Evolutionary conservation across 1,140 invertebrate genomes (phyloP).

Genomic region (Pteromalus puparum): DNA sequence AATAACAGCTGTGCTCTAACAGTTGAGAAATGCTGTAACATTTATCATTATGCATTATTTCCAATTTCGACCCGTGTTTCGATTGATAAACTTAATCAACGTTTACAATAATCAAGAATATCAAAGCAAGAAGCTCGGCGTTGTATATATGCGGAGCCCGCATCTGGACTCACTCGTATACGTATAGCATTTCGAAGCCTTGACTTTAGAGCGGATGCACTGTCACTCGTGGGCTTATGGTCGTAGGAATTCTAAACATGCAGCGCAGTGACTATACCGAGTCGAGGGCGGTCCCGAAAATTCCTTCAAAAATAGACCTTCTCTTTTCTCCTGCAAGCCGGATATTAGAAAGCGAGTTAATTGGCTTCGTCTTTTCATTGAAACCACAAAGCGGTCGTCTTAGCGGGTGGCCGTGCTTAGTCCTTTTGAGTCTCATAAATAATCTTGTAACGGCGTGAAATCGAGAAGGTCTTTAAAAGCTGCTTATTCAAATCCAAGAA

Average conservation of each 20-base stretch:
- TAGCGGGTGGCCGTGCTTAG: conserved; percentile 33
- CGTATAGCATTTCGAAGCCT: not conserved
- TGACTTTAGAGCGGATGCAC: not conserved
- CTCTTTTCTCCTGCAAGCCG: conserved; percentile 50
- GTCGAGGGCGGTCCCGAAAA: conserved; percentile 47
- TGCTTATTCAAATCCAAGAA: conserved; percentile 13
- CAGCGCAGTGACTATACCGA: not conserved
- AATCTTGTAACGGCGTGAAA: conserved; percentile 12
- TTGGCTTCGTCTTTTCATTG: conserved; percentile 54
- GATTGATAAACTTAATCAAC: no score
- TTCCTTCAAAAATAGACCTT: conserved; percentile 52
- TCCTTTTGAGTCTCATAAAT: not conserved
- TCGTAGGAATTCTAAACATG: not conserved
- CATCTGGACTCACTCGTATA: not conserved
- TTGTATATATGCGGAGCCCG: not conserved
- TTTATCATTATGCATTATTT: no score
- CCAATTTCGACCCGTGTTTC: no score
- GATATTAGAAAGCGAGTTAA: conserved; percentile 55
- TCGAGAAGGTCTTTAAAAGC: conserved; percentile 33
- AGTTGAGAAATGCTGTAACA: no score
- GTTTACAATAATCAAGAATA: no score
- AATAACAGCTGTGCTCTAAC: no score
- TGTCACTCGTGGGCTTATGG: conserved; percentile 8
- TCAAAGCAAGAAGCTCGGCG: no score
- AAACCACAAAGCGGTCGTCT: conserved; percentile 28